Conservation (phyloP, 30 jellyfish, hydroid and myxozoan species). For the Rhopilema esculentum region DNA sequence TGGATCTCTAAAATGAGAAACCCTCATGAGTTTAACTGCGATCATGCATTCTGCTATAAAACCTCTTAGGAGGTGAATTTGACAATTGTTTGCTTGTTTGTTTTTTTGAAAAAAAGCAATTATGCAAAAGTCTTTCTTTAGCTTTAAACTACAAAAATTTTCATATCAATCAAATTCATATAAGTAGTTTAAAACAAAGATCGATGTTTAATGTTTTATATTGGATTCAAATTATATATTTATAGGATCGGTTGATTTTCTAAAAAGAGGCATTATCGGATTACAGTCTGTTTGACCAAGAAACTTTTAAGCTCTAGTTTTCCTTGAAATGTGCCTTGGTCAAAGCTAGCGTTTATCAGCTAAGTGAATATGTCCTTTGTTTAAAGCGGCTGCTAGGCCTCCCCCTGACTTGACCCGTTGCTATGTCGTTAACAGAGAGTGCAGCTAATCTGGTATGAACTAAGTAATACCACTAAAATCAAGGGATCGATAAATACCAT, state of each 20-base stretch:
- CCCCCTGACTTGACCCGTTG: neutral
- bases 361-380: neutral
- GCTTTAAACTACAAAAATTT: too few species aligned
- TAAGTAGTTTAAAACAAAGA: neutral
- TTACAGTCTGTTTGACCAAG: neutral
- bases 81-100: too few species aligned
- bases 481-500: neutral
- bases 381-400: neutral
- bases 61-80: too few species aligned
- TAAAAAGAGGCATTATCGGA: neutral
- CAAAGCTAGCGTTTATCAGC: neutral
- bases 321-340: neutral
- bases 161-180: neutral
- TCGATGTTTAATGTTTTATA: neutral
- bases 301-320: neutral
- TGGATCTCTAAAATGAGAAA: too few species aligned
- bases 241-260: neutral
- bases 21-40: too few species aligned
- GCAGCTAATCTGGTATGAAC: neutral
- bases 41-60: too few species aligned
- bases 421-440: neutral
- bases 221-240: neutral
- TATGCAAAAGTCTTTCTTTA: too few species aligned
- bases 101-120: too few species aligned
- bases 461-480: neutral